Percentiles rank a stretch among this genome's conserved stretches.
phyloP scores from a whole-genome alignment of 2,888 invertebrate species.

The Mythimna albipuncta region DNA sequence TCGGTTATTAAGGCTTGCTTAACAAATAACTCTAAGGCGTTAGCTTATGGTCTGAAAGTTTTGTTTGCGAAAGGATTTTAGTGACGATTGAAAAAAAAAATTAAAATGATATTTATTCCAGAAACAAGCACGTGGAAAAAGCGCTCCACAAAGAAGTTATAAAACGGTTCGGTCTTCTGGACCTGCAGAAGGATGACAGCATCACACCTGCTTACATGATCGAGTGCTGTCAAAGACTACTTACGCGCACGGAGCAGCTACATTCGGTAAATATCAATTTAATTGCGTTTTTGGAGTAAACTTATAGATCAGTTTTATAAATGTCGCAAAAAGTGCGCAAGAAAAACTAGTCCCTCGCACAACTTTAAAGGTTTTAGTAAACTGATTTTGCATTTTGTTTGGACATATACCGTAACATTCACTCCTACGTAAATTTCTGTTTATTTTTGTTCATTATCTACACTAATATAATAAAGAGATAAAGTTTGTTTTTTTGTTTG shows the following conservation, averaged over 20 bases:
- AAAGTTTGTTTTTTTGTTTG: too few relatives aligned
- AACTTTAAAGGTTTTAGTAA: too few relatives aligned
- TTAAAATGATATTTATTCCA: constrained; percentile 71
- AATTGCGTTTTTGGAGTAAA: not conserved
- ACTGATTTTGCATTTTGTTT: too few relatives aligned
- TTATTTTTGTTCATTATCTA: too few relatives aligned
- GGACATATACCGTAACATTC: too few relatives aligned
- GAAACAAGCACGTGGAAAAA: constrained; percentile 95
- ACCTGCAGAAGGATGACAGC: constrained; percentile 97
- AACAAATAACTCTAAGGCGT: too few relatives aligned
- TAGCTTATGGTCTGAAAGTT: too few relatives aligned
- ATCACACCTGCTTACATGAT: constrained; percentile 98
- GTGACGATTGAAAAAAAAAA: not conserved
- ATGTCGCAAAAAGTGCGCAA: too few relatives aligned
- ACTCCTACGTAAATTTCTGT: too few relatives aligned
- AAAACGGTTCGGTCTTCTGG: constrained; percentile 92
- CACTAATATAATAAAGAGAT: too few relatives aligned
- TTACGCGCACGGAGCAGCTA: constrained; percentile 86
- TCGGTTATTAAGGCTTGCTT: not conserved
- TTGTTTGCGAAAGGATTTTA: not conserved
- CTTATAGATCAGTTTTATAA: not conserved
- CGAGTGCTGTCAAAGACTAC: constrained; percentile 93
- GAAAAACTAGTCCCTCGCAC: too few relatives aligned
- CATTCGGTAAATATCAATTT: constrained; percentile 71
- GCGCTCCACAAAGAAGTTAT: constrained; percentile 93